phyloP scores from a whole-genome alignment of 2,113 vertebrate species.

The Oncorhynchus kisutch region DNA sequence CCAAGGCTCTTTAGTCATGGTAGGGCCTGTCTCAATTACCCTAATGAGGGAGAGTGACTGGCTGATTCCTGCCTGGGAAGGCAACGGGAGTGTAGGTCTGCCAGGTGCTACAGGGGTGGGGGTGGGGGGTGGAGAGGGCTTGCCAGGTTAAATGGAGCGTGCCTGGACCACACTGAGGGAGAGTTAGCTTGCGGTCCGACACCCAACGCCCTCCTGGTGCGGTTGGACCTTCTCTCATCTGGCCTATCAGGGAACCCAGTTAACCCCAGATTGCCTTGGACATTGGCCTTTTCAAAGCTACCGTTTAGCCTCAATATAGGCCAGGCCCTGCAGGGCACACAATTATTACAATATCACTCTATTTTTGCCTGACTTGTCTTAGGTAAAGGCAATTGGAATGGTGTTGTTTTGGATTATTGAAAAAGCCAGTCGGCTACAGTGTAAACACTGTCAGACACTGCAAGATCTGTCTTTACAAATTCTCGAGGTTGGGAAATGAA shows the following conservation, averaged over 20 bases:
- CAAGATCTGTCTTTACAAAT: no score
- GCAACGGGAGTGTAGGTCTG: constrained; percentile 2
- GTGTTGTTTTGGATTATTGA: background rate
- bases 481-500: no score
- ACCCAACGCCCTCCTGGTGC: constrained; percentile 43
- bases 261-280: constrained; percentile 60
- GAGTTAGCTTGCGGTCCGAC: constrained; percentile 57
- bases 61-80: constrained; percentile 20
- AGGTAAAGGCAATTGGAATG: background rate
- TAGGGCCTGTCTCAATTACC: constrained; percentile 71
- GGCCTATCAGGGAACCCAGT: constrained; percentile 52
- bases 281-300: constrained; percentile 54
- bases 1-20: constrained; percentile 63
- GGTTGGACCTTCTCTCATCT: constrained; percentile 59
- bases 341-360: constrained; percentile 19
- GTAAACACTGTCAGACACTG: no score
- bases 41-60: constrained; percentile 67
- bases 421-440: background rate
- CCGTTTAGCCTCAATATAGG: constrained; percentile 50
- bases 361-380: background rate
- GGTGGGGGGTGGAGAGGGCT: constrained; percentile 8
- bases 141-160: constrained; percentile 67
- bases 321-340: constrained; percentile 16
- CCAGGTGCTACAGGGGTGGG: constrained; percentile 7
- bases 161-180: constrained; percentile 55